A percentile compares a stretch with the other conserved stretches of the same genome.
These are phyloP conservation scores for Volucella bombylans DNA, from an alignment of 2,888 invertebrate species.

Conservation along the genomic window DNA sequence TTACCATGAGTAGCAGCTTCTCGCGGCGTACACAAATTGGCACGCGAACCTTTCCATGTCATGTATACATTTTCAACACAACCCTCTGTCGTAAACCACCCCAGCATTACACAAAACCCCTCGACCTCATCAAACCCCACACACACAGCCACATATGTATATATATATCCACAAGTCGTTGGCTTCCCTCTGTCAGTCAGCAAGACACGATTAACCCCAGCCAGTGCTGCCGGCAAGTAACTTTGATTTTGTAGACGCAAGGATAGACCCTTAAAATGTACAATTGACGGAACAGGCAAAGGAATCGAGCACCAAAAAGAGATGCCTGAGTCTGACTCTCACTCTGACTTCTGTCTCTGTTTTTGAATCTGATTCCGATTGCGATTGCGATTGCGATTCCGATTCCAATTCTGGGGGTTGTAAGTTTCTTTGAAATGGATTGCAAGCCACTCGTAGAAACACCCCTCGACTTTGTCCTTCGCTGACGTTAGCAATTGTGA, in stretches of 20 bases:
- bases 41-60: slow-evolving; percentile 55
- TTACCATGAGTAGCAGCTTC: slow-evolving; percentile 31
- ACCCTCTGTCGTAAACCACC: background rate
- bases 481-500: slow-evolving; percentile 36
- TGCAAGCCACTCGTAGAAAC: slow-evolving; percentile 10
- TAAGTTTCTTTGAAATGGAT: slow-evolving; percentile 49
- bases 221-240: background rate
- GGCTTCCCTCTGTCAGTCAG: background rate
- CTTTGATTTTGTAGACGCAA: background rate
- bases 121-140: background rate
- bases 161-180: background rate
- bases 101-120: slow-evolving; percentile 2
- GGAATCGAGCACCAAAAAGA: too few species aligned
- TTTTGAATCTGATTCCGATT: too few species aligned
- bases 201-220: slow-evolving; percentile 29
- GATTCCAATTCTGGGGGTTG: slow-evolving; percentile 9
- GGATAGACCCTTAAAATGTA: background rate
- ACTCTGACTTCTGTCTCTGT: too few species aligned
- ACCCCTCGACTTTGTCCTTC: slow-evolving; percentile 4
- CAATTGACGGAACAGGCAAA: too few species aligned
- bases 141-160: background rate
- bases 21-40: slow-evolving; percentile 50
- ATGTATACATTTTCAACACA: background rate
- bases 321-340: too few species aligned
- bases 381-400: too few species aligned